phyloP scores from a whole-genome alignment of 1,140 invertebrate genomes.

The Drosophila lini region DNA sequence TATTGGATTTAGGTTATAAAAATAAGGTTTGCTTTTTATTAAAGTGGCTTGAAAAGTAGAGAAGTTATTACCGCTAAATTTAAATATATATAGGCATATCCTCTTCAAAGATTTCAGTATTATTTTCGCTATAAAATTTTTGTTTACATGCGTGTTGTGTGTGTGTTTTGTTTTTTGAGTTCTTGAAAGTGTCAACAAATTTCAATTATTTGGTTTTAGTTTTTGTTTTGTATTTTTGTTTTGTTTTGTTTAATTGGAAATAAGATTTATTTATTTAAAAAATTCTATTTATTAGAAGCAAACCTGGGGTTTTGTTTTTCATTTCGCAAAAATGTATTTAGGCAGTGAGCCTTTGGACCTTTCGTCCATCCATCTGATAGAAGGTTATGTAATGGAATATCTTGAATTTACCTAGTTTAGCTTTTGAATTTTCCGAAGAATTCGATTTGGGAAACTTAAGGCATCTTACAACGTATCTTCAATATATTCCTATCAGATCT shows the following conservation, averaged over 20 bases:
- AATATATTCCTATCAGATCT: conserved; percentile 43
- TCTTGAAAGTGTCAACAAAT: conserved; percentile 46
- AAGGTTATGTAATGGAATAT: conserved; percentile 41
- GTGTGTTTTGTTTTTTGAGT: conserved; percentile 9
- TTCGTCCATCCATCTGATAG: conserved; percentile 30
- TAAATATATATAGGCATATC: conserved; percentile 47
- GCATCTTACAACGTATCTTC: conserved; percentile 42
- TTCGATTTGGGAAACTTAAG: conserved; percentile 38
- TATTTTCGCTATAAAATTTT: conserved; percentile 59
- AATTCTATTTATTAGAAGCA: conserved; percentile 45
- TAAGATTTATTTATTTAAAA: conserved; percentile 52
- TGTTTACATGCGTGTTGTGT: conserved; percentile 33
- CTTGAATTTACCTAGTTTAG: conserved; percentile 28
- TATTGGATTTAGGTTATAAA: conserved; percentile 45
- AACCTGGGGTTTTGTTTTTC: conserved; percentile 25
- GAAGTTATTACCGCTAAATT: conserved; percentile 63
- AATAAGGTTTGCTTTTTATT: conserved; percentile 58
- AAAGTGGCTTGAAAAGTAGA: conserved; percentile 65
- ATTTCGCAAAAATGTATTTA: conserved; percentile 21
- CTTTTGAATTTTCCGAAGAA: conserved; percentile 29
- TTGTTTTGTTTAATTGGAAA: conserved; percentile 40
- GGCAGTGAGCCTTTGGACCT: conserved; percentile 25
- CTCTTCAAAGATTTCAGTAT: conserved; percentile 43
- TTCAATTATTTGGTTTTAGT: conserved; percentile 39
- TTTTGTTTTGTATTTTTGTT: conserved; percentile 6